Evolutionary conservation across 2,113 vertebrate species (phyloP), one percentile per base, ranked within the genome.

Genomic region (Hiodon alosoides): DNA sequence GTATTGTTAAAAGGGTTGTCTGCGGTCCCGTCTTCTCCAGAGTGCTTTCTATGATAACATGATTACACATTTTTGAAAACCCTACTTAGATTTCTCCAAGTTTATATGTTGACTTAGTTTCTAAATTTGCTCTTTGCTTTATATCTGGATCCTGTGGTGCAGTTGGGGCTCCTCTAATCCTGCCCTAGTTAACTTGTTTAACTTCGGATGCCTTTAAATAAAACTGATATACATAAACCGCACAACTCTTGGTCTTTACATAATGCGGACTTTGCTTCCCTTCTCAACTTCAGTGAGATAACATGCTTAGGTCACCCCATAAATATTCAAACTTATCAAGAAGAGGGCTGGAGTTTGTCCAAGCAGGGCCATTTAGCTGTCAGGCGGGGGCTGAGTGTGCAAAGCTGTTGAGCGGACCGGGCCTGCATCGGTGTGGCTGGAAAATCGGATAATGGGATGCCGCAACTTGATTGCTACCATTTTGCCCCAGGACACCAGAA

Each of bases 391-490:
- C 47, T 46, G 7, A n/a, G 10, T 51, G 17, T 16, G 47, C 3
- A 47, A 16, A 70, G 67, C 58, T 50, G 3, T 64, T 51, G 54
- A 51, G 64, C 13, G 2, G 5, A 10, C 57, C 4, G 2, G 50
- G 16, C 67, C 69, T 17, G 6, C 68, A 31, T 11, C 48, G 59
- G 75, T 7, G 13, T 47, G 70, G n/a, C 46, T 4, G 50, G 67
- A 69, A 70, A 70, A 74, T 74, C 46, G 8, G 48, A 69, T 55
- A 69, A 78, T 68, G 46, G 57, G 31, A 57, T 14, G 14, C 59
- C 50, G 65, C 74, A 61, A 74, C 69, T 68, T 69, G 31, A 74
- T 74, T 55, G 72, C 67, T 74, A 78, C 76, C 76, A 78, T 68
- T 69, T 9, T 48, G 58, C 55, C 65, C 65, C 72, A 60, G 53